phyloP scores from a whole-genome alignment of 2,888 invertebrate species.

The Pherbina coryleti region DNA sequence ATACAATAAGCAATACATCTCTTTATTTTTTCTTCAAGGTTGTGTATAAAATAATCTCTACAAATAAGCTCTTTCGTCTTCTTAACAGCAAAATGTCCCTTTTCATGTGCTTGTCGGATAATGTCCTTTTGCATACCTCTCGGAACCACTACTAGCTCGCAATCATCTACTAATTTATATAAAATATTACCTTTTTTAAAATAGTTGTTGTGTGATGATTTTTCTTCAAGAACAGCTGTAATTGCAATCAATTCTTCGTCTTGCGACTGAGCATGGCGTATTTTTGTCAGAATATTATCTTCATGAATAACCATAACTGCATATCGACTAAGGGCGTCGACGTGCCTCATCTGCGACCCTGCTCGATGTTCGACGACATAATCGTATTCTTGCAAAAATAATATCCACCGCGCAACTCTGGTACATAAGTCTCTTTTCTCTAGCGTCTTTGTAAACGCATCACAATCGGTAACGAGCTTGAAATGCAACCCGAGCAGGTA shows the following conservation, averaged over 20 bases:
- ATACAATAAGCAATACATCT: conserved; percentile 39
- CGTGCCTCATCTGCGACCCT: conserved; percentile 43
- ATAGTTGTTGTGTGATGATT: not conserved
- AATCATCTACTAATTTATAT: conserved; percentile 19
- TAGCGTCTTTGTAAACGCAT: conserved; percentile 46
- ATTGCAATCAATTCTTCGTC: conserved; percentile 24
- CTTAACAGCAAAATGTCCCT: conserved; percentile 34
- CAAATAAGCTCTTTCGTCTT: conserved; percentile 41
- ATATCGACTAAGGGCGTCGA: conserved; percentile 45
- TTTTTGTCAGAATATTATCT: not conserved
- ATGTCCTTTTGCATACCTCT: conserved; percentile 36
- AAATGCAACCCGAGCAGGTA: conserved; percentile 50
- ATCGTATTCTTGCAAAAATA: no score
- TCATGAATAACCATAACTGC: conserved; percentile 41
- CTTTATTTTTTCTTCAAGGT: conserved; percentile 41
- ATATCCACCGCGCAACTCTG: conserved; percentile 44
- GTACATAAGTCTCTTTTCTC: conserved; percentile 46
- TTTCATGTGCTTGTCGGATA: conserved; percentile 30
- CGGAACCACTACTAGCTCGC: conserved; percentile 31
- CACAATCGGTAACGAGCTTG: conserved; percentile 48
- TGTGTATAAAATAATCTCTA: conserved; percentile 39
- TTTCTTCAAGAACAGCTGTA: not conserved
- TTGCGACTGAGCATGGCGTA: conserved; percentile 24
- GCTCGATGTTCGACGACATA: conserved; percentile 48
- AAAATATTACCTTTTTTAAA: conserved; percentile 30